These are phyloP conservation scores for Actinostola sp. DNA, from an alignment of 92 coral and sea anemone species.

Conservation along the genomic window DNA sequence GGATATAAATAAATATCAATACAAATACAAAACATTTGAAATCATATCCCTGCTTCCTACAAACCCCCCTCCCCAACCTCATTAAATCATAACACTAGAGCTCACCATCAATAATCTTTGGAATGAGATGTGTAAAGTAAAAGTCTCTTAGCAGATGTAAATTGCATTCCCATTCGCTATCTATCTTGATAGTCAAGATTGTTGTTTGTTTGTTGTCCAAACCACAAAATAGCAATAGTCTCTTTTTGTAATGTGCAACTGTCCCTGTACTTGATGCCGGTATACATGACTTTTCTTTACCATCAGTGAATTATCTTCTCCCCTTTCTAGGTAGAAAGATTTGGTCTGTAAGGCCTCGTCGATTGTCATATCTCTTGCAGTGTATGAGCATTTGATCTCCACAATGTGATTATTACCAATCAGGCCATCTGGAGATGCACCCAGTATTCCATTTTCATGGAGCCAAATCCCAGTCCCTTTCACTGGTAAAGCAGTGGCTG, in stretches of 20 bases:
- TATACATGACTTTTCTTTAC: constrained; percentile 35
- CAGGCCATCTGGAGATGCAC: constrained; percentile 25
- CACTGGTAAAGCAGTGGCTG: constrained; percentile 12
- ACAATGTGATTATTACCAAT: constrained; percentile 25
- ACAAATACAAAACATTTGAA: too few relatives aligned
- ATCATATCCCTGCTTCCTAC: too few relatives aligned
- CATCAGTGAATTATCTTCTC: constrained; percentile 23
- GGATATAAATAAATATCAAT: too few relatives aligned
- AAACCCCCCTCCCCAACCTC: too few relatives aligned
- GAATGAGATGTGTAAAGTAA: constrained; percentile 10
- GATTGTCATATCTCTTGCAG: constrained; percentile 34
- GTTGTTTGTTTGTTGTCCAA: constrained; percentile 39
- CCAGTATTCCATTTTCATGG: constrained; percentile 38
- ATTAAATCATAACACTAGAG: too few relatives aligned
- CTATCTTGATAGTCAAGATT: constrained; percentile 5
- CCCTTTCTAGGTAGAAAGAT: too few relatives aligned
- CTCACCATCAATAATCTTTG: too few relatives aligned
- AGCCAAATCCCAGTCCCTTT: constrained; percentile 29
- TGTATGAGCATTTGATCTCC: constrained; percentile 43
- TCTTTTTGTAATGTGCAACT: constrained; percentile 34
- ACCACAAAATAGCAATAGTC: constrained; percentile 41
- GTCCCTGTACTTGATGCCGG: constrained; percentile 69
- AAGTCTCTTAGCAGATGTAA: constrained; percentile 11
- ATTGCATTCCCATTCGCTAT: constrained; percentile 9
- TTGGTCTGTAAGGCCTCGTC: constrained; percentile 33